Evolutionary conservation across 2,888 invertebrate species (phyloP).

Genomic region (Athrips mouffetella): DNA sequence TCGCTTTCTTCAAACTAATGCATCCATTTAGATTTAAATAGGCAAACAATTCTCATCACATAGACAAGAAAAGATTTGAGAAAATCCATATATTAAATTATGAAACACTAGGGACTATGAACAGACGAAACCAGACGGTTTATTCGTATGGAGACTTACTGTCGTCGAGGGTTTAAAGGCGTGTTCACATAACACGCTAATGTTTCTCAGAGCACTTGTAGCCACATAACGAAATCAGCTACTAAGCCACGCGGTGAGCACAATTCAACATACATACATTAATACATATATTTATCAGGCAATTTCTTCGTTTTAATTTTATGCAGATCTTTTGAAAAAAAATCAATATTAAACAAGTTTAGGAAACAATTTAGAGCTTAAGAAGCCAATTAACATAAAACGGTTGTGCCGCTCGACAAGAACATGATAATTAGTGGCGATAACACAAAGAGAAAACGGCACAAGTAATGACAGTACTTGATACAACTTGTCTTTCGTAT

Average conservation of each 20-base stretch:
- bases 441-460: neutral
- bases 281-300: conserved; percentile 8
- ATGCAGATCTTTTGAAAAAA: neutral
- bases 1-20: too few relatives aligned
- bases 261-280: conserved; percentile 34
- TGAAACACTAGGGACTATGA: neutral
- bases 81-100: neutral
- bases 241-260: conserved; percentile 46
- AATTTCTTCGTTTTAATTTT: neutral
- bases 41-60: too few relatives aligned
- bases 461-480: too few relatives aligned
- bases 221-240: conserved; percentile 68
- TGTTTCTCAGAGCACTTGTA: conserved; percentile 50
- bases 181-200: conserved; percentile 37
- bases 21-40: too few relatives aligned
- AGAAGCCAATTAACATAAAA: conserved; percentile 17
- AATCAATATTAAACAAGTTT: neutral
- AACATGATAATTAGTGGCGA: conserved; percentile 21
- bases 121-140: conserved; percentile 17
- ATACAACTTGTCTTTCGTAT: too few relatives aligned
- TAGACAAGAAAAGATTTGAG: too few relatives aligned
- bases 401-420: conserved; percentile 23
- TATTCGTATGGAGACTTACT: conserved; percentile 49
- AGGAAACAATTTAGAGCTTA: neutral
- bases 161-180: conserved; percentile 43